phyloP scores from a whole-genome alignment of 2,113 vertebrate species.

The Aegotheles bennettii region DNA sequence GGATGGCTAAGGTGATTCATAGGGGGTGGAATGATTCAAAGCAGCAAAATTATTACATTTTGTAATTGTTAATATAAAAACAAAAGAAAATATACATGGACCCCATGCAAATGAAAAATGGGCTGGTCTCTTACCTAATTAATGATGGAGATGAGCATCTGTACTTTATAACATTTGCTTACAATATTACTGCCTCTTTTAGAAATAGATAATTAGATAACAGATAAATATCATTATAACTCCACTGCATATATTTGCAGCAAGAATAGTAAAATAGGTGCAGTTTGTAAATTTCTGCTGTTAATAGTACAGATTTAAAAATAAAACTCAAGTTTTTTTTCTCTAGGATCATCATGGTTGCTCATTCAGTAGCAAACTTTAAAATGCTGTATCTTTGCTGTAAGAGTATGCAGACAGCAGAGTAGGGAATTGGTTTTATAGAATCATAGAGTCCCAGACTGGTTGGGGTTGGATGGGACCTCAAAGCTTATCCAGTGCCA shows the following conservation, averaged over 20 bases:
- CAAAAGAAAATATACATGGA: not conserved
- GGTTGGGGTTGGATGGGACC: too few species aligned
- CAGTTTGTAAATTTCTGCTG: not conserved
- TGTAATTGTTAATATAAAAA: not conserved
- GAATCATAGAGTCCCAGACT: too few species aligned
- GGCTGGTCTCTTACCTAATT: not conserved
- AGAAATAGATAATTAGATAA: not conserved
- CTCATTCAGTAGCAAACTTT: not conserved
- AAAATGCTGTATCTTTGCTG: not conserved
- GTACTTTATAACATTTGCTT: not conserved
- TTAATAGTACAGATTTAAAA: not conserved
- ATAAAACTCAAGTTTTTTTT: not conserved
- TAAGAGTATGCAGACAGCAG: not conserved
- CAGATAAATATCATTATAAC: too few species aligned
- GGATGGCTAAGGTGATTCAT: not conserved
- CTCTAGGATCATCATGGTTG: not conserved
- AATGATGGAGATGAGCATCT: not conserved
- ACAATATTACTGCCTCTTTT: not conserved
- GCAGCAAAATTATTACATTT: not conserved
- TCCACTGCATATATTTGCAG: not conserved
- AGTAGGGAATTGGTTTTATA: not conserved
- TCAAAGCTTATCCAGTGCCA: too few species aligned
- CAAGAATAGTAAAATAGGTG: not conserved
- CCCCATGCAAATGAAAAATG: not conserved
- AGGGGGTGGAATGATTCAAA: not conserved